A percentile compares a stretch with the other conserved stretches of the same genome.
Evolutionary conservation across 2,888 invertebrate species (phyloP).

Genomic region (Diarsia mendica): DNA sequence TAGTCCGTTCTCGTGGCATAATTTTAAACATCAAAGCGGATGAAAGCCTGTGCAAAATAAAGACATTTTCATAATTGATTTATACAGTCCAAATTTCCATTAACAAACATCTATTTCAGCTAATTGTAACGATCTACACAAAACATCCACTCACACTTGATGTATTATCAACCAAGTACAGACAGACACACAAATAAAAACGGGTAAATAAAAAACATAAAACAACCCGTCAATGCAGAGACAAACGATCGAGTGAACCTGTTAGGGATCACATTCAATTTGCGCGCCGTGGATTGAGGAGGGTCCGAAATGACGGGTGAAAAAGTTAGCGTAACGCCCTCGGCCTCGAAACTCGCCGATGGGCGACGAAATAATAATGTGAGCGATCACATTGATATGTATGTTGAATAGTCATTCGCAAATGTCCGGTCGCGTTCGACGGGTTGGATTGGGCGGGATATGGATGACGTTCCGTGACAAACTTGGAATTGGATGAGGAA

Average conservation of each 20-base stretch:
- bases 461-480: constrained; percentile 25
- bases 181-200: constrained; percentile 53
- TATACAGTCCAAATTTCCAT: background rate
- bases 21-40: background rate
- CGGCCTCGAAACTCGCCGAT: constrained; percentile 66
- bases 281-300: constrained; percentile 87
- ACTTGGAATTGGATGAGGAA: constrained; percentile 25
- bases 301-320: constrained; percentile 85
- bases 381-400: constrained; percentile 72
- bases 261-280: constrained; percentile 89
- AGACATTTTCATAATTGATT: background rate
- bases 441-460: constrained; percentile 59
- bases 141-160: constrained; percentile 2
- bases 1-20: background rate
- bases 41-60: background rate
- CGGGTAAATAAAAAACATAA: constrained; percentile 72
- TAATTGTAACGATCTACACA: background rate
- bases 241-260: constrained; percentile 84
- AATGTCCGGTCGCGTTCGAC: constrained; percentile 54
- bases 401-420: constrained; percentile 66
- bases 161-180: constrained; percentile 14
- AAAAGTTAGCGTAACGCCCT: constrained; percentile 70
- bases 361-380: constrained; percentile 75
- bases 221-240: constrained; percentile 80
- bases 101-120: too few species aligned